Percentiles rank a stretch among this genome's conserved stretches.
phyloP scores from a whole-genome alignment of 64 coral and sea anemone genomes.

The Pachyseris speciosa region DNA sequence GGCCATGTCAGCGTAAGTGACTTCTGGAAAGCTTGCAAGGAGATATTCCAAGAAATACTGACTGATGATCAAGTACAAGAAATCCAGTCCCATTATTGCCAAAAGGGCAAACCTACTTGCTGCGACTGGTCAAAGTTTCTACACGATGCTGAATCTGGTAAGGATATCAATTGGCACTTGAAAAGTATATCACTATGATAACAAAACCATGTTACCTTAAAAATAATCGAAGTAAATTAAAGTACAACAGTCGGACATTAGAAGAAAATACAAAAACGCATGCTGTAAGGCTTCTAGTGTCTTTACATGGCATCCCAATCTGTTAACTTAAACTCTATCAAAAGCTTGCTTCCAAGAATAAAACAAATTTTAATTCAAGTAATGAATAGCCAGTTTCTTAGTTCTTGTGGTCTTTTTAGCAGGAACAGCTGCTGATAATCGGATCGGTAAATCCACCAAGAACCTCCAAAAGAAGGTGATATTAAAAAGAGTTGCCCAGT shows the following conservation, averaged over 20 bases:
- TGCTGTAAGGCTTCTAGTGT: no score
- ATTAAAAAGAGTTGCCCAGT: neutral
- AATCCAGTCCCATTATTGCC: conserved; percentile 26
- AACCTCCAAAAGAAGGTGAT: neutral
- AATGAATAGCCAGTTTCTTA: no score
- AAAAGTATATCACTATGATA: no score
- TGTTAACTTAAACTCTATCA: no score
- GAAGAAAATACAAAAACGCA: no score
- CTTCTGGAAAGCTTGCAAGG: conserved; percentile 45
- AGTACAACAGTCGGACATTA: no score
- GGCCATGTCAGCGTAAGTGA: conserved; percentile 28
- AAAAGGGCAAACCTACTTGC: neutral
- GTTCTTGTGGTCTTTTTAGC: neutral
- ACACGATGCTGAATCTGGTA: conserved; percentile 70
- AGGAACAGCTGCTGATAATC: neutral
- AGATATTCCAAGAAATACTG: conserved; percentile 13
- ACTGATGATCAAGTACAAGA: conserved; percentile 40
- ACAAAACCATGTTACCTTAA: no score
- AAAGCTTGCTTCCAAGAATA: no score
- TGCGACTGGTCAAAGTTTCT: conserved; percentile 62
- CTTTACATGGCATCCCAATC: no score
- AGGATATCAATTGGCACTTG: neutral
- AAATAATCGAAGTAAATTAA: no score
- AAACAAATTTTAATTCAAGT: no score
- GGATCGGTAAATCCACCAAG: neutral